Base-by-base conservation (phyloP, 2,797 vertebrate species). In the Chromis chromis region DNA sequence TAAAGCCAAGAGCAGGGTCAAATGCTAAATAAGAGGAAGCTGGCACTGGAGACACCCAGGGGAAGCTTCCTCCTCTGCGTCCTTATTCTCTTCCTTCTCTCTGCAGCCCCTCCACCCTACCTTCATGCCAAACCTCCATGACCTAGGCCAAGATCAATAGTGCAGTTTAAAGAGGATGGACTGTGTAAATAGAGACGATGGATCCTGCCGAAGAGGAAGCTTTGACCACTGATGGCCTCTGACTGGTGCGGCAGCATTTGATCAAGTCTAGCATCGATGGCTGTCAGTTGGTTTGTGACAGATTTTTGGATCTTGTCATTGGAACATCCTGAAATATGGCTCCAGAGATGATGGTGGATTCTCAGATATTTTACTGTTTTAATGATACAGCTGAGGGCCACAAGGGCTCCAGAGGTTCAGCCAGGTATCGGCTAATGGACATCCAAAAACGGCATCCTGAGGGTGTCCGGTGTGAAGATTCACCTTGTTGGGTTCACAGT, bases 1-100 rank as follows among this genome's bases (percentile, higher is more conserved):
- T 86, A 86, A 89, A 91, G 85, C 88, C 91, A 86, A 84, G 84
- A 88, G 74, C 85, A 77, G 90, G 91, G 91, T 92, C 89, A 92
- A 88, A 92, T 89, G 89, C 86, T 86, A 91, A 91, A 88, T 78
- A 91, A 85, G 86, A 81, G 53, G 12, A 83, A 87, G 44, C 64
- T 83, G 85, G 87, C 85, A 78, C 57, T 50, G 46, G 77, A 81
- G 77, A 63, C 70, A 67, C 87, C 82, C 87, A 56, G 27, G 85
- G 86, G 84, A 86, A 81, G 59, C 60, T 64, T 79, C 65, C 58
- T 77, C 65, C 59, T 78, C 65, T 58, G 57, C 74, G 76, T 84
- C 81, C 80, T 86, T 75, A 78, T 59, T 65, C 76, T 59, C 73
- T 70, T 75, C 54, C 62, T 69, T 71, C 60, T 71, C 60, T 70